Conservation (phyloP, 1,140 invertebrate genomes). For the Gonioctena quinquepunctata region DNA sequence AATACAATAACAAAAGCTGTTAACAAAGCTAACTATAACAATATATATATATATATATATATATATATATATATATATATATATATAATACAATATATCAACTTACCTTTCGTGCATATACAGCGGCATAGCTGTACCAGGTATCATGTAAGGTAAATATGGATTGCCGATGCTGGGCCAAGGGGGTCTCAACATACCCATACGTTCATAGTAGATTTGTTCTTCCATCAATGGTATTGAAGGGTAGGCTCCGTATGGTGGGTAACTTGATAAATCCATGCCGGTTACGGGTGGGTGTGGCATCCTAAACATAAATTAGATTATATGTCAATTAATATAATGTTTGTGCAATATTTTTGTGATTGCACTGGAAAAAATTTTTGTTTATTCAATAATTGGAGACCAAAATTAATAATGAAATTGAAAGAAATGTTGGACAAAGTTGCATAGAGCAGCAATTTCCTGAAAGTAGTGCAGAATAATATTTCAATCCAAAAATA, state of each 20-base stretch:
- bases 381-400: too few relatives aligned
- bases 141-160: constrained; percentile 59
- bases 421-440: too few relatives aligned
- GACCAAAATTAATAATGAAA: too few relatives aligned
- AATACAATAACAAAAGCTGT: too few relatives aligned
- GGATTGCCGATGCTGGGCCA: constrained; percentile 62
- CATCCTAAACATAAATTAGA: constrained; percentile 35
- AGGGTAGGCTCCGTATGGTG: constrained; percentile 42
- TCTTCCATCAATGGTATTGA: constrained; percentile 66
- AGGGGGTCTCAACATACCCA: constrained; percentile 69
- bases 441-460: too few relatives aligned
- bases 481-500: neutral
- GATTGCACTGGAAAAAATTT: too few relatives aligned
- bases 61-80: constrained; percentile 3
- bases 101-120: constrained; percentile 66
- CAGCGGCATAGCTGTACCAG: constrained; percentile 58
- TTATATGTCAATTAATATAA: too few relatives aligned
- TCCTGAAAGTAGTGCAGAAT: too few relatives aligned
- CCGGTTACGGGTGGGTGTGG: constrained; percentile 34
- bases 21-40: too few relatives aligned
- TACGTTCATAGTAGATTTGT: constrained; percentile 76
- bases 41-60: too few relatives aligned
- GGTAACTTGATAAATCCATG: constrained; percentile 49
- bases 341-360: too few relatives aligned
- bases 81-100: constrained; percentile 14